Base-by-base conservation (phyloP, 2,797 vertebrate species). In the Neosilurus mollespiculum region DNA sequence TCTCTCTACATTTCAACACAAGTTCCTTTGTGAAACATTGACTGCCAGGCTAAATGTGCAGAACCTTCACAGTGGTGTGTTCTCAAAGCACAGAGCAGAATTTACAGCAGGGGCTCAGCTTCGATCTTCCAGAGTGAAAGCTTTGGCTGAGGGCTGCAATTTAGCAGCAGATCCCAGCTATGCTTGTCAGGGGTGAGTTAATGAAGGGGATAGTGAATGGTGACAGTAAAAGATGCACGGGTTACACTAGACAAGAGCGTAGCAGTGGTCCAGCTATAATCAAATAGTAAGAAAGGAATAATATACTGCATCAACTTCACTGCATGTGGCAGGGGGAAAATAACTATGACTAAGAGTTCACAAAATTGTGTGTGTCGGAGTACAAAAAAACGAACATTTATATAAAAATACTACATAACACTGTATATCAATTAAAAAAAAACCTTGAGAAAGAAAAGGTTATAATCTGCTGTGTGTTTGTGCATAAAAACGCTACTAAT, bases 1-100 rank as follows among this genome's bases (percentile, higher is more conserved):
- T 87, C 84, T 77, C 82, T 78, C 78, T 75, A 69, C 61, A 77
- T 81, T 88, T 87, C 71, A 85, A 87, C 80, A 82, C 82, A 81
- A 83, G 82, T 71, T 70, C 69, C 79, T 83, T 81, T 82, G 77
- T 87, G 24, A 83, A 72, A 69, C 30, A 24, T 77, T 84, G 76
- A 81, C 70, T 14, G 80, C 77, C 82, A 86, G 83, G 54, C 53
- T 81, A 87, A 85, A 87, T 78, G 82, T 81, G 71, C 81, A 18
- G 72, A 78, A 80, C 66, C 62, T 59, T 86, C 75, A 70, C 80
- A 85, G 82, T 70, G 22, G 76, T 72, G 81, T 73, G 54, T 72
- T 82, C 81, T 80, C 73, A 9, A 80, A 84, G 80, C 26, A 58
- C 54, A 51, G 20, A 77, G 67, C 65, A 67, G 77, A 78, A 87